These are phyloP conservation scores for Amiota minor DNA, from an alignment of 2,888 invertebrate genomes.

Conservation along the genomic window DNA sequence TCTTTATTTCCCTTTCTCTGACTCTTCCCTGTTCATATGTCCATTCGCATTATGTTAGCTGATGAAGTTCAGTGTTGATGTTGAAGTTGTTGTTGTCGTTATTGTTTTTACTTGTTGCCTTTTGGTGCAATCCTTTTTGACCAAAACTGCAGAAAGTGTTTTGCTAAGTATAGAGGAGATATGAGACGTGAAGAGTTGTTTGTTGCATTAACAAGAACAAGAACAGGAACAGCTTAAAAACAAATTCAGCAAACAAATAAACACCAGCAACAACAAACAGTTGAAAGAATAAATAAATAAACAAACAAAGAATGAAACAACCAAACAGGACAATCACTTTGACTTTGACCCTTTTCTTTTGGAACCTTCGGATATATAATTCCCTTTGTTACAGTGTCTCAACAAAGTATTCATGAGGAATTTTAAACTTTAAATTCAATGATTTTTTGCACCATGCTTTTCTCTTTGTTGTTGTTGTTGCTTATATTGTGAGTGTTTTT, in stretches of 20 bases:
- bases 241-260: constrained; percentile 35
- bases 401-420: constrained; percentile 18
- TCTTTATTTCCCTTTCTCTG: constrained; percentile 14
- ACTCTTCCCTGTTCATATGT: background rate
- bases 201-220: constrained; percentile 9
- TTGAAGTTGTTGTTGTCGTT: constrained; percentile 35
- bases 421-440: constrained; percentile 20
- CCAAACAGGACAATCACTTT: constrained; percentile 24
- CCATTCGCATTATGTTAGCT: constrained; percentile 25
- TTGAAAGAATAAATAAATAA: background rate
- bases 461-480: background rate
- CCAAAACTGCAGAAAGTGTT: constrained; percentile 24
- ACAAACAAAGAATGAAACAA: background rate
- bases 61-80: constrained; percentile 12
- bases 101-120: constrained; percentile 13
- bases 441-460: background rate
- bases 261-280: constrained; percentile 8
- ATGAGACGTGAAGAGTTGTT: background rate
- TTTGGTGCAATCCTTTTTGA: constrained; percentile 50
- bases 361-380: background rate
- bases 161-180: constrained; percentile 1
- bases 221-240: constrained; percentile 19
- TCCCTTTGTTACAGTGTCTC: constrained; percentile 4
- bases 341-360: constrained; percentile 6
- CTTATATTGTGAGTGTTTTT: background rate